Conservation (phyloP, 64 coral and sea anemone species). For the Pocillopora verrucosa region DNA sequence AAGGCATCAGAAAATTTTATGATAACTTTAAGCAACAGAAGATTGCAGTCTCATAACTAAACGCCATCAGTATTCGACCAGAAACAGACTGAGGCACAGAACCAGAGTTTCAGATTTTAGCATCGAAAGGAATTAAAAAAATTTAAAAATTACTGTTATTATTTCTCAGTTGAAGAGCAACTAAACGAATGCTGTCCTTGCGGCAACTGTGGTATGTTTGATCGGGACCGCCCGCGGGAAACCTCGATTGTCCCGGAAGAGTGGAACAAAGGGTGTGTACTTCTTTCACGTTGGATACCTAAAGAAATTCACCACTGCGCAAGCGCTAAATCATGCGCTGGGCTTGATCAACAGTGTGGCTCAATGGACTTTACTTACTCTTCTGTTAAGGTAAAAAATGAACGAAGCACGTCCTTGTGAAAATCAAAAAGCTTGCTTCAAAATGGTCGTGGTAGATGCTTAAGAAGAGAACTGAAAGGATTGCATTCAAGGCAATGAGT, state of each 20-base stretch:
- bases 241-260: not conserved
- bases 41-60: too few species aligned
- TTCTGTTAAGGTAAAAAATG: not conserved
- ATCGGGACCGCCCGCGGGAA: not conserved
- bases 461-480: too few species aligned
- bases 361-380: conserved; percentile 15
- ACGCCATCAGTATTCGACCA: too few species aligned
- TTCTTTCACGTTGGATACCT: conserved; percentile 23
- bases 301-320: not conserved
- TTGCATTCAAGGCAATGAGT: too few species aligned
- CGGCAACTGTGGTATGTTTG: conserved; percentile 33
- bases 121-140: not conserved
- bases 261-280: not conserved
- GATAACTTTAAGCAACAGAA: too few species aligned
- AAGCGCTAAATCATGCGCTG: not conserved
- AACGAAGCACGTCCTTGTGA: not conserved
- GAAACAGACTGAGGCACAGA: too few species aligned
- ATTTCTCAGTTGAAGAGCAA: conserved; percentile 46
- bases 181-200: conserved; percentile 41
- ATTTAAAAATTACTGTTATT: not conserved
- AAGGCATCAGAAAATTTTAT: too few species aligned
- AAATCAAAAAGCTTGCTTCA: too few species aligned
- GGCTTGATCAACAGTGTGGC: not conserved
- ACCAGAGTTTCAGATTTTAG: too few species aligned
- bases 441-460: too few species aligned